A percentile compares a stretch with the other conserved stretches of the same genome.
phyloP scores from a whole-genome alignment of 92 coral and sea anemone species.

The Umimayanthus kanabou region DNA sequence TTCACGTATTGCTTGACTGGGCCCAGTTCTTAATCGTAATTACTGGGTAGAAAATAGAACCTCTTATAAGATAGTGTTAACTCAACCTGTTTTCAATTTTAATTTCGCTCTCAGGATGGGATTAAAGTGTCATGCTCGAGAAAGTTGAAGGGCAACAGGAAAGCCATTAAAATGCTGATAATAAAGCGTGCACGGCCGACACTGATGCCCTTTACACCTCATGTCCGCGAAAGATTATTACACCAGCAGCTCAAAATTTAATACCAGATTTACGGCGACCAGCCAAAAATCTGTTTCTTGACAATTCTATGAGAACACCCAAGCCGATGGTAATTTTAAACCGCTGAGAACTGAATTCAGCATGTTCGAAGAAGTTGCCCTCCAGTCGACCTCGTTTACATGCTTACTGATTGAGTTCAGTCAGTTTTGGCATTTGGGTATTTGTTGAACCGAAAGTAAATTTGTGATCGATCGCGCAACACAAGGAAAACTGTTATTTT shows the following conservation, averaged over 20 bases:
- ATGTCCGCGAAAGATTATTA: slow-evolving; percentile 18
- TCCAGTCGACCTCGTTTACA: slow-evolving; percentile 33
- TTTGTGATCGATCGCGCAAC: not conserved
- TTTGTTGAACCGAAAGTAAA: not conserved
- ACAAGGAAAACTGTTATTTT: not conserved
- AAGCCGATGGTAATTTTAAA: slow-evolving; percentile 63
- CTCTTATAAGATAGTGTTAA: slow-evolving; percentile 30
- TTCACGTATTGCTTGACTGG: slow-evolving; percentile 36
- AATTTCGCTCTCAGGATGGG: slow-evolving; percentile 40
- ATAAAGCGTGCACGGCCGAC: slow-evolving; percentile 8
- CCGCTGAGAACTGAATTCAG: slow-evolving; percentile 49
- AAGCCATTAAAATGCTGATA: slow-evolving; percentile 3
- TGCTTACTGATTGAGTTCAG: slow-evolving; percentile 5
- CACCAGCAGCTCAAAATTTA: not conserved
- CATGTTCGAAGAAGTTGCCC: slow-evolving; percentile 1
- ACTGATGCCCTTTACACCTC: slow-evolving; percentile 9
- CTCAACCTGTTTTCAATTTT: slow-evolving; percentile 40
- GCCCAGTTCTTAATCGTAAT: slow-evolving; percentile 33
- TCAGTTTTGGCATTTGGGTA: not conserved
- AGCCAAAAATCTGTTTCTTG: not conserved
- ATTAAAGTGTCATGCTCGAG: slow-evolving; percentile 41
- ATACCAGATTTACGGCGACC: not conserved
- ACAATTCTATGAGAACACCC: slow-evolving; percentile 56
- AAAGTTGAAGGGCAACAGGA: slow-evolving; percentile 4
- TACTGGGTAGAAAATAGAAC: slow-evolving; percentile 28